Evolutionary conservation across 2,797 vertebrate species (phyloP).

Genomic region (Rhincodon typus): DNA sequence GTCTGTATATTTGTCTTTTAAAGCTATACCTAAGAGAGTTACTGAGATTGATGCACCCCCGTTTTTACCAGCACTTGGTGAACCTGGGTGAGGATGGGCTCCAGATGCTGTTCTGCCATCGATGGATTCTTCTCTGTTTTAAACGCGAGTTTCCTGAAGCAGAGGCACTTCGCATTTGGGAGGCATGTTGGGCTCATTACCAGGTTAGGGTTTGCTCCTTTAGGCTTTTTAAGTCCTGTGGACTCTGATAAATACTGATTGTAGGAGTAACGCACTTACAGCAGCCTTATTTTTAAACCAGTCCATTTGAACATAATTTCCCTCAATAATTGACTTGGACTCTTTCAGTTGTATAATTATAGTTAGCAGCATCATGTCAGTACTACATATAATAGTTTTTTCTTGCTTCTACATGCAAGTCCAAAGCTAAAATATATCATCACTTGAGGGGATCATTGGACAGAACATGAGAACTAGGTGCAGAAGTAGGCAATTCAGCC

Average conservation of each 20-base stretch:
- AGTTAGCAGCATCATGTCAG: background rate
- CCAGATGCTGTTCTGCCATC: conserved; percentile 96
- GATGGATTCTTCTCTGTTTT: conserved; percentile 96
- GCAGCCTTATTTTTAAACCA: background rate
- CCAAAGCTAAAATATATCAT: background rate
- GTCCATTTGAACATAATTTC: background rate
- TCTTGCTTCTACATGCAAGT: background rate
- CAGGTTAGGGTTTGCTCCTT: conserved; percentile 63
- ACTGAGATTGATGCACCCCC: conserved; percentile 75
- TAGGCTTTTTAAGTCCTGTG: too few relatives aligned
- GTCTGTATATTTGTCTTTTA: background rate
- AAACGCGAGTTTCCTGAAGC: conserved; percentile 91
- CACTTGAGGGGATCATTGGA: background rate
- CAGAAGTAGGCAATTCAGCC: too few relatives aligned
- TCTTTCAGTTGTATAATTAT: background rate
- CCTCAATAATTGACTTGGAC: background rate
- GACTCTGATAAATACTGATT: background rate
- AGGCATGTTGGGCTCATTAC: conserved; percentile 98
- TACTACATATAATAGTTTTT: background rate
- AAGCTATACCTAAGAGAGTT: conserved; percentile 94
- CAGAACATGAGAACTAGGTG: too few relatives aligned
- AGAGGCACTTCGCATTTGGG: conserved; percentile 93
- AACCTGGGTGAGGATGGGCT: conserved; percentile 86
- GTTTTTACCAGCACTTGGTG: conserved; percentile 84
- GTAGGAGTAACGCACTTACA: background rate